phyloP scores from a whole-genome alignment of 2,113 vertebrate genomes.

The Rhipidura dahli region DNA sequence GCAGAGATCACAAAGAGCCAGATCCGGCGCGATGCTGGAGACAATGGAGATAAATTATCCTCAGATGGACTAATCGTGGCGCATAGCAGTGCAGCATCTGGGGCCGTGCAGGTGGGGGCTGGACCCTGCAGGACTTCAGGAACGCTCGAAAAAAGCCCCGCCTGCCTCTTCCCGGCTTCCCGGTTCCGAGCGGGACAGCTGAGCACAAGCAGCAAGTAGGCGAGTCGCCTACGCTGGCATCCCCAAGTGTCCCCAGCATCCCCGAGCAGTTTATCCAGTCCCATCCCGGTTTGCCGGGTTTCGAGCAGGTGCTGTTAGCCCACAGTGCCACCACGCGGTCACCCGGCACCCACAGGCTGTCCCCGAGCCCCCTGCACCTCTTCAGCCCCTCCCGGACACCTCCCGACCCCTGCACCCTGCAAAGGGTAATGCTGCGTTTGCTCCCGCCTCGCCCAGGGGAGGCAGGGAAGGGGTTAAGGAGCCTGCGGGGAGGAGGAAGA shows the following conservation, averaged over 20 bases:
- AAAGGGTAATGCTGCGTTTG: not conserved
- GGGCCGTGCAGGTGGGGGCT: not conserved
- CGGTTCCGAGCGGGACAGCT: not conserved
- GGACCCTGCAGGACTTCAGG: not conserved
- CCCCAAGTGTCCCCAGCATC: not conserved
- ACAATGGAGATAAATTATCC: not conserved
- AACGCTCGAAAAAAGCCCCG: not conserved
- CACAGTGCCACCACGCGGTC: slow-evolving; percentile 53
- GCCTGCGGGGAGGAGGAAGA: not conserved
- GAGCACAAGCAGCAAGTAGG: not conserved
- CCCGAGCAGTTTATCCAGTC: rapidly evolving
- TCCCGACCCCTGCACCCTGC: not conserved
- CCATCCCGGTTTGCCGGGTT: too few species aligned
- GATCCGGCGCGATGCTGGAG: not conserved
- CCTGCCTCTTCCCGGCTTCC: not conserved
- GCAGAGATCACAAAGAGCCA: not conserved
- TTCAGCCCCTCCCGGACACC: not conserved
- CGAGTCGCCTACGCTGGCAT: not conserved
- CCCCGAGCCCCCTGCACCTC: not conserved
- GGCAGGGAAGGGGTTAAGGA: not conserved
- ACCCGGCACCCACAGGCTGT: not conserved
- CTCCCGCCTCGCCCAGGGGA: not conserved
- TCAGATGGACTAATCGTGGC: not conserved
- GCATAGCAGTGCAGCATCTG: not conserved
- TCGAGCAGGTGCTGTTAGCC: not conserved